Evolutionary conservation across 2,797 vertebrate species (phyloP).

Genomic region (Fundulus diaphanus): DNA sequence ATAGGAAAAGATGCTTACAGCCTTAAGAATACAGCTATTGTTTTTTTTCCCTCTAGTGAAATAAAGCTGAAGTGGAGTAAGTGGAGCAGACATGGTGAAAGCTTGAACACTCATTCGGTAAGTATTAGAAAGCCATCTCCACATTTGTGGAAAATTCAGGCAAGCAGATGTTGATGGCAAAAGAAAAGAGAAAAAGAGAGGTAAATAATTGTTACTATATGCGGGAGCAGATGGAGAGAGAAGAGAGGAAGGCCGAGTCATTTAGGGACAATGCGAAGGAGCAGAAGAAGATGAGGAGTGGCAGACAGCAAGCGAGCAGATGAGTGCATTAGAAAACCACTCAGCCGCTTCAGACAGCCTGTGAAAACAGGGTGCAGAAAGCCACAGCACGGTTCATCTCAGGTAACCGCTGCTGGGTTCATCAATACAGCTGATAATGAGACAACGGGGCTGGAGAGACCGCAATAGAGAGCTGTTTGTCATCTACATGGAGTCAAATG

Average conservation of each 20-base stretch:
- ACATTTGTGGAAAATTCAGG: not conserved
- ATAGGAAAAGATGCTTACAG: constrained; percentile 15
- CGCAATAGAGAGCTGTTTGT: constrained; percentile 4
- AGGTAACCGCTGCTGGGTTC: constrained; percentile 53
- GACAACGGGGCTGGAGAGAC: constrained; percentile 6
- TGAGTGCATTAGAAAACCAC: constrained; percentile 61
- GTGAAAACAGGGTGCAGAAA: constrained; percentile 56
- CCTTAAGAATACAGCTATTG: constrained; percentile 9
- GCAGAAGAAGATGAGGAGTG: constrained; percentile 48
- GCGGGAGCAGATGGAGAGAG: constrained; percentile 55
- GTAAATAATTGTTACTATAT: constrained; percentile 33
- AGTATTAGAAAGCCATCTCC: constrained; percentile 7
- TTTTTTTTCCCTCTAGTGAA: not conserved
- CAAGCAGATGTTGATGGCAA: constrained; percentile 58
- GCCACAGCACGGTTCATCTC: constrained; percentile 52
- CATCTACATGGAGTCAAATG: constrained; percentile 9
- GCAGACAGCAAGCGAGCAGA: constrained; percentile 43
- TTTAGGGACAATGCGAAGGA: constrained; percentile 45
- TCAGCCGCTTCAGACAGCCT: constrained; percentile 53
- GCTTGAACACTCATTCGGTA: not conserved
- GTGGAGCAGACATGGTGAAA: not conserved
- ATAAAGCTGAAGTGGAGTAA: not conserved
- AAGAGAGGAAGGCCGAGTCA: constrained; percentile 52
- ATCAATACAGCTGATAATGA: constrained; percentile 30
- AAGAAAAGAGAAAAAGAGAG: constrained; percentile 29